These are phyloP conservation scores for Vicugna pacos DNA, from an alignment of 2,113 vertebrate species.

Conservation along the genomic window DNA sequence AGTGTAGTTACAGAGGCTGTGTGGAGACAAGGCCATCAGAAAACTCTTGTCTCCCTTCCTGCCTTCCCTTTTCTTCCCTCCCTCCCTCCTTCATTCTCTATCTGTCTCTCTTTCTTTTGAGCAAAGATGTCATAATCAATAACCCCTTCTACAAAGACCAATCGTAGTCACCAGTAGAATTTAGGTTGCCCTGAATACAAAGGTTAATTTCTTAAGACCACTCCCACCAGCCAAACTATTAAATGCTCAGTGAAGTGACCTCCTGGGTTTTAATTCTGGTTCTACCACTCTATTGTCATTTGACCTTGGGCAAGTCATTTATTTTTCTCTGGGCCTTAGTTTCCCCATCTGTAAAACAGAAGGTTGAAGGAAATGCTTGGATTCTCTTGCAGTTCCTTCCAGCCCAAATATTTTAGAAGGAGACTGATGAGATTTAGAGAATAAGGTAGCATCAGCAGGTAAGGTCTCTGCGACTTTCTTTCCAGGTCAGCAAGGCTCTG, in stretches of 20 bases:
- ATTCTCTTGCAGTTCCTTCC: background rate
- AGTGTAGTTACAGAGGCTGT: background rate
- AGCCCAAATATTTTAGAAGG: background rate
- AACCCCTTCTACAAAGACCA: background rate
- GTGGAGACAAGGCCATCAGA: constrained; percentile 42
- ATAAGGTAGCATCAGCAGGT: background rate
- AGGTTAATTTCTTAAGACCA: constrained; percentile 14
- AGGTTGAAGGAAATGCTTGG: background rate
- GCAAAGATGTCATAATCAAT: background rate
- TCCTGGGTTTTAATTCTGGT: background rate
- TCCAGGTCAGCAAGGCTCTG: background rate
- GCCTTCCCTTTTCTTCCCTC: background rate
- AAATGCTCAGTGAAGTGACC: background rate
- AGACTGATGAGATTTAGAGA: background rate
- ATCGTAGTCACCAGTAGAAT: background rate
- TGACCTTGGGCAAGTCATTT: background rate
- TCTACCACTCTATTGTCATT: background rate
- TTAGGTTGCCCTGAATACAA: background rate
- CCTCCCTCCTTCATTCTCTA: accelerated
- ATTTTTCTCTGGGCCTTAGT: background rate
- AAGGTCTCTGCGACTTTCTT: background rate
- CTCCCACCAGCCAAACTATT: background rate
- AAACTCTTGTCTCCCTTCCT: background rate
- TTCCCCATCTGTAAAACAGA: background rate
- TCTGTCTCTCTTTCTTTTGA: background rate